Conservation (phyloP, 2,888 invertebrate species). For the Uloborus plumipes region DNA sequence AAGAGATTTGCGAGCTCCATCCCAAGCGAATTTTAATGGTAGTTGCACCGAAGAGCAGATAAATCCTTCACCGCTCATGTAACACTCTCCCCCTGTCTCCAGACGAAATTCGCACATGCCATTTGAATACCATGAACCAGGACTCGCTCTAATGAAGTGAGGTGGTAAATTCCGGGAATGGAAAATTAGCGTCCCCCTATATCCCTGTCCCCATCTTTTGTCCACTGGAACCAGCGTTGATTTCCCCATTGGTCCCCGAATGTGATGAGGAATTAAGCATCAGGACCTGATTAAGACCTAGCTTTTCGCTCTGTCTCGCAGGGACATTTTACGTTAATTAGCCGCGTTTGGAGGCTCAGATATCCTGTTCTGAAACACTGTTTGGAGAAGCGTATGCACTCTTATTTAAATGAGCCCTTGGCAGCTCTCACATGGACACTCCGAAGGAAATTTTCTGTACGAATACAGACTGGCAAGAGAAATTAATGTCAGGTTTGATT, state of each 20-base stretch:
- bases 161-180: constrained; percentile 60
- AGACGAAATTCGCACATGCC: constrained; percentile 8
- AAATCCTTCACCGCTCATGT: constrained; percentile 48
- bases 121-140: constrained; percentile 41
- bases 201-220: constrained; percentile 46
- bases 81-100: constrained; percentile 16
- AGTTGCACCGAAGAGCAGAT: constrained; percentile 27
- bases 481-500: too few relatives aligned
- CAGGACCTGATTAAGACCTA: constrained; percentile 59
- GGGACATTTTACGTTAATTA: constrained; percentile 60
- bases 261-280: constrained; percentile 64
- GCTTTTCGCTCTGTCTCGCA: constrained; percentile 50
- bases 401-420: constrained; percentile 17
- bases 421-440: too few relatives aligned
- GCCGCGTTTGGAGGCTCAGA: constrained; percentile 42
- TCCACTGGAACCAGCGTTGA: constrained; percentile 53
- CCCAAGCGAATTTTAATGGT: constrained; percentile 57
- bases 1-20: constrained; percentile 12
- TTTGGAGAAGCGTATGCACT: constrained; percentile 23
- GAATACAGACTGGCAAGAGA: too few relatives aligned
- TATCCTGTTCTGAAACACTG: constrained; percentile 38
- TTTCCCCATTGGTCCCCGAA: constrained; percentile 60
- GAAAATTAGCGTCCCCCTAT: constrained; percentile 58
- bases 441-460: too few relatives aligned
- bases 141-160: constrained; percentile 56